phyloP scores from a whole-genome alignment of 1,140 invertebrate species.

The Physella acuta region DNA sequence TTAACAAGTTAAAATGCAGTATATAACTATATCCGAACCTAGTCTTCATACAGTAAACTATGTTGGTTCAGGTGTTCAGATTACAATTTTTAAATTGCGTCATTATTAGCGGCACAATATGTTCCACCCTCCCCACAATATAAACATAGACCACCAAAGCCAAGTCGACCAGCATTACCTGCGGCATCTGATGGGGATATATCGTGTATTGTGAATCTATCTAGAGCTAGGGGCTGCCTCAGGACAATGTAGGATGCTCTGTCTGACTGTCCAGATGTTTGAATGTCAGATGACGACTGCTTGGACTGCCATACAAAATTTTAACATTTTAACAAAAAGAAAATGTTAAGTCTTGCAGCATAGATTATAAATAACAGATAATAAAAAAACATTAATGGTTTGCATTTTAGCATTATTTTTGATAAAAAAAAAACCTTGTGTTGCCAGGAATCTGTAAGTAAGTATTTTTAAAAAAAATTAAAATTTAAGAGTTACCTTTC shows the following conservation, averaged over 20 bases:
- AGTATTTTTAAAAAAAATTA: not conserved
- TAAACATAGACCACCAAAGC: no score
- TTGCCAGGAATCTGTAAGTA: not conserved
- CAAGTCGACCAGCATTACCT: no score
- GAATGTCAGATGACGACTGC: conserved; percentile 12
- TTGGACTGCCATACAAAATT: no score
- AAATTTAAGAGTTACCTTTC: conserved; percentile 64
- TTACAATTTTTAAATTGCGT: no score
- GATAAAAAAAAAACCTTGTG: conserved; percentile 2
- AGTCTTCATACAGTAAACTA: no score
- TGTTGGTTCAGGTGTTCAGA: no score
- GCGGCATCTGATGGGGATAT: conserved; percentile 65
- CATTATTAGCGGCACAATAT: no score
- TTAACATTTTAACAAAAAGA: no score
- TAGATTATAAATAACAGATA: not conserved
- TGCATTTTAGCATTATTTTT: not conserved
- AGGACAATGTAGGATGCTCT: conserved; percentile 67
- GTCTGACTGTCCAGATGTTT: conserved; percentile 16
- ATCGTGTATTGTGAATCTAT: conserved; percentile 71
- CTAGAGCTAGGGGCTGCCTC: conserved; percentile 70
- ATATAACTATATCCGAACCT: no score
- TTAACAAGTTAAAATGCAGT: no score
- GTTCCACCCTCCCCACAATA: no score
- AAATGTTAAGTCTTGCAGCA: no score
- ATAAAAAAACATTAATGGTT: not conserved